Evolutionary conservation across 1,140 invertebrate species (phyloP).

Genomic region (Charaxes varanes): DNA sequence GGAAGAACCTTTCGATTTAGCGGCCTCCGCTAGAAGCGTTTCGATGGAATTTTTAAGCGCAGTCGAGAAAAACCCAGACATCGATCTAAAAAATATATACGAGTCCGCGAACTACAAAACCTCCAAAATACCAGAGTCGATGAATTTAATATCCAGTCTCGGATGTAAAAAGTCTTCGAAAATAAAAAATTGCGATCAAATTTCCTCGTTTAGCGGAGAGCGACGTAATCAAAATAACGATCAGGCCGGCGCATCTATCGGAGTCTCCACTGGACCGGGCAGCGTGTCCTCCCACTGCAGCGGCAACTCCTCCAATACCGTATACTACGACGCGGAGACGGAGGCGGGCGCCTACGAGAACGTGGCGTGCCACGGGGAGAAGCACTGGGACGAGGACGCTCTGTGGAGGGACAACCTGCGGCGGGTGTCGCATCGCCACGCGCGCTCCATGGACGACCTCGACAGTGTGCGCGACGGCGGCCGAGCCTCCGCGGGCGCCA

Average conservation of each 20-base stretch:
- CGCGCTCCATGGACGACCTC: slow-evolving; percentile 85
- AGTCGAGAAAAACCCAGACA: slow-evolving; percentile 79
- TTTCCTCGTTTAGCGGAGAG: slow-evolving; percentile 31
- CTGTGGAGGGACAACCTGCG: slow-evolving; percentile 87
- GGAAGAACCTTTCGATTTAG: slow-evolving; percentile 74
- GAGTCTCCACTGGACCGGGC: slow-evolving; percentile 48
- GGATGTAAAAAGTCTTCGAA: slow-evolving; percentile 68
- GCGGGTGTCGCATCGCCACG: slow-evolving; percentile 85
- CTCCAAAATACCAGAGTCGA: slow-evolving; percentile 74
- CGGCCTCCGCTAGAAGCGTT: slow-evolving; percentile 78
- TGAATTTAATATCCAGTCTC: slow-evolving; percentile 63
- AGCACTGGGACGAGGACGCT: slow-evolving; percentile 88
- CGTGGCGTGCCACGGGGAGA: slow-evolving; percentile 75
- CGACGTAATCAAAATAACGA: slow-evolving; percentile 22
- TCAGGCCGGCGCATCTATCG: slow-evolving; percentile 31
- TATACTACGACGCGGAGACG: slow-evolving; percentile 67
- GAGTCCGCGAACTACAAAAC: slow-evolving; percentile 79
- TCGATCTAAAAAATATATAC: slow-evolving; percentile 86
- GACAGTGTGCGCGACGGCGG: slow-evolving; percentile 80
- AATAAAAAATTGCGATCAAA: slow-evolving; percentile 32
- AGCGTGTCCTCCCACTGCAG: slow-evolving; percentile 68
- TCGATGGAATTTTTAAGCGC: slow-evolving; percentile 80
- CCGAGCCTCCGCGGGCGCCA: slow-evolving; percentile 84
- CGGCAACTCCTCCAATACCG: slow-evolving; percentile 62
- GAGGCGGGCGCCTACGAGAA: slow-evolving; percentile 60